Evolutionary conservation across 1,140 invertebrate genomes (phyloP), one percentile per base, ranked within the genome.

Genomic region (Gonatopus flavifemur): DNA sequence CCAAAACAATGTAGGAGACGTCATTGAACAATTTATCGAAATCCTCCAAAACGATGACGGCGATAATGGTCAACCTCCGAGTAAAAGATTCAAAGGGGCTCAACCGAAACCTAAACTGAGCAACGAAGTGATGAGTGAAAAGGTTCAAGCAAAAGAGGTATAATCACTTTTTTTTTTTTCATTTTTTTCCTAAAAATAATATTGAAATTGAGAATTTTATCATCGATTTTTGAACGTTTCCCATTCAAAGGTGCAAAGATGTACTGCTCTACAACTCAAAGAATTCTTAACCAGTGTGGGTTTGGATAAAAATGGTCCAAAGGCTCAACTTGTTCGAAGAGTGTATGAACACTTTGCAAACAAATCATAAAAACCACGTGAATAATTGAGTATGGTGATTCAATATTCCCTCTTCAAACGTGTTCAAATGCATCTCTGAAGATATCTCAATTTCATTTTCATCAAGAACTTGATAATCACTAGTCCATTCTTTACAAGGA

Each of bases 11-110:
- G 3, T 41, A 8, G 15, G 25, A 0, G n/a, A 41, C n/a, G 36
- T 48, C 7, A 13, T 21, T 19, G 12, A 8, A 8, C 12, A 48
- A 22, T 42, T 32, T 2, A n/a, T 33, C 20, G 28, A 33, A 5
- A 24, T 52, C 20, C 21, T 48, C 25, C 30, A 30, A 8, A 9
- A 12, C 5, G 31, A 36, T 9, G 16, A 25, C 0, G 2, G 21
- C 25, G 3, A 1, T 19, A 20, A 1, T 15, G 22, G 21, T n/a
- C 7, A 2, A 19, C 1, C 30, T 13, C 4, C 16, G 13, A 31
- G 22, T 16, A 58, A 59, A 19, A 42, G 30, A 7, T 0, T 2
- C 35, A 58, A 25, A 31, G 41, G 33, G 10, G 12, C 10, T 28
- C 15, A 19, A 13, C 6, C 7, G 8, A 3, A n/a, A 15, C 7